Conservation (phyloP, 2,113 vertebrate genomes). For the Sprattus sprattus region DNA sequence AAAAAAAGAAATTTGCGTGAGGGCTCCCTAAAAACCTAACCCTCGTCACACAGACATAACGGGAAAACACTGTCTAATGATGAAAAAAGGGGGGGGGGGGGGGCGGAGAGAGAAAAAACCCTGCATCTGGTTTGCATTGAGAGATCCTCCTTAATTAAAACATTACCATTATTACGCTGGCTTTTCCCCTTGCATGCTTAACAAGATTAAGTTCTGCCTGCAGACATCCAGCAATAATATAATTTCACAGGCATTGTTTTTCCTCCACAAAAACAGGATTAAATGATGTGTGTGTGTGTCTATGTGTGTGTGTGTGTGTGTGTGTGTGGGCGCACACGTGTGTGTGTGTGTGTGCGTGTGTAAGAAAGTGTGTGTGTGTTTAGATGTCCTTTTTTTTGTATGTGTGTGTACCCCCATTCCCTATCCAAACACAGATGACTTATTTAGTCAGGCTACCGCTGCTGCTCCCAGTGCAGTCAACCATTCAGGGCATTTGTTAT, state of each 20-base stretch:
- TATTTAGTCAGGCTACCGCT: neutral
- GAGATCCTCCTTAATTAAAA: conserved; percentile 63
- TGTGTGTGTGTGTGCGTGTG: too few relatives aligned
- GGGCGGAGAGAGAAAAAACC: too few relatives aligned
- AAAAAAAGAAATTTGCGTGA: neutral
- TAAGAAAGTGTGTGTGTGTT: too few relatives aligned
- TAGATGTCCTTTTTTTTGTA: too few relatives aligned
- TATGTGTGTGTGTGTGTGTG: neutral
- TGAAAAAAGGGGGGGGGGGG: neutral
- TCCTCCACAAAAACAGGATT: conserved; percentile 56
- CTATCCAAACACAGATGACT: neutral
- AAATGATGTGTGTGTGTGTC: conserved; percentile 29
- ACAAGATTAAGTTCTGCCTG: conserved; percentile 62
- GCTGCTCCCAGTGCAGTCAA: neutral
- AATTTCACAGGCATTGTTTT: conserved; percentile 68
- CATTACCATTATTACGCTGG: conserved; percentile 53
- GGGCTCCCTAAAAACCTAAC: neutral
- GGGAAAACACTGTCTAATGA: neutral
- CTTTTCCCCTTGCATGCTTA: conserved; percentile 47
- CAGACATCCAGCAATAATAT: conserved; percentile 48
- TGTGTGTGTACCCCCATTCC: neutral
- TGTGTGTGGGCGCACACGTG: neutral
- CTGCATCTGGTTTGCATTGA: conserved; percentile 57
- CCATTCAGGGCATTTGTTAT: neutral
- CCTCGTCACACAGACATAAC: neutral